Base-by-base conservation (phyloP, 1,140 invertebrate genomes). In the Brachionus sp. region DNA sequence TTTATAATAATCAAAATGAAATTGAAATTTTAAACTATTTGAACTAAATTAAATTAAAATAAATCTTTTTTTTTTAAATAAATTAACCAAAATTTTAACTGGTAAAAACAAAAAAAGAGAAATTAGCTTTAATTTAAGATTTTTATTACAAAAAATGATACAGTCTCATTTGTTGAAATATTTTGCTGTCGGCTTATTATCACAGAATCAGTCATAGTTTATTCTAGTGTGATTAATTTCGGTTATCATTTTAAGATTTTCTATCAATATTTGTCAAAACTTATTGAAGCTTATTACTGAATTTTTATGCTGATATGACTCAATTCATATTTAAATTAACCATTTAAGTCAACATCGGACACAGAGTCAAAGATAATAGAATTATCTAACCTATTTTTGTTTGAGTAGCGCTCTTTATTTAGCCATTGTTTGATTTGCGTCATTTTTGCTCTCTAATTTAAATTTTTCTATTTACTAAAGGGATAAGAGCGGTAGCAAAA, bases 271-370 rank as follows among this genome's bases (percentile, higher is more conserved):
- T 70, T 70, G n/a, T 70, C 33, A 37, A 19, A 70, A 70, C 16
- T 19, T 37, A 16, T 9, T 70, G 33, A 70, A 37, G 66, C 66
- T 37, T 70, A 39, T 39, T 39, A 13, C 16, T 57, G 35, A 70
- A n/a, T 70, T 70, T 39, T 70, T 39, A 70, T 70, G 66, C 66
- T 70, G 16, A 39, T 70, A 10, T 70, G 66, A 70, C 35, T 70
- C 66, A 70, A 70, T 70, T 70, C 66, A 19, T 70, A 70, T 70
- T 70, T 39, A 70, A 70, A 70, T 70, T 70, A 39, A 5, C n/a
- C 50, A 19, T 19, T 16, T 7, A 57, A 57, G 50, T 57, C n/a
- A 57, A 57, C 50, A 57, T 70, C 35, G 35, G 12, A 3, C 16
- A 39, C 9, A 39, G 37, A 35, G 66, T 70, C 37, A 70, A 70